Conservation (phyloP, 2,797 vertebrate genomes). For the Tokudaia muenninki region DNA sequence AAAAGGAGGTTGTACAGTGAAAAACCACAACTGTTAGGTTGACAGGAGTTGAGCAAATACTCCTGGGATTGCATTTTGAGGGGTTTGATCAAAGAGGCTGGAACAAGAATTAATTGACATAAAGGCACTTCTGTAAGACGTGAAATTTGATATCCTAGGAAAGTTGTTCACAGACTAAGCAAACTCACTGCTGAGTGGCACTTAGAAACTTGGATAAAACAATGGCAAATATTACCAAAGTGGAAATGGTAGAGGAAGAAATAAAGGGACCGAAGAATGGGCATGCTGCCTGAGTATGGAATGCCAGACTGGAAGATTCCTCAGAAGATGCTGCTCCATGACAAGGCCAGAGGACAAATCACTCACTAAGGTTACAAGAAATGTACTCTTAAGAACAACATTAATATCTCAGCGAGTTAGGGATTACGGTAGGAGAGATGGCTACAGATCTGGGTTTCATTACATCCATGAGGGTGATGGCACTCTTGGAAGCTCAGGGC, state of each 20-base stretch:
- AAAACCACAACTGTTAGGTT: not conserved
- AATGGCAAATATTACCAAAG: not conserved
- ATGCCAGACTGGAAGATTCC: not conserved
- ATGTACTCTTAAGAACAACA: not conserved
- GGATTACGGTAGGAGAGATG: not conserved
- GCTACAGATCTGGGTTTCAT: not conserved
- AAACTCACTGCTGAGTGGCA: not conserved
- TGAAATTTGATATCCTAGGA: not conserved
- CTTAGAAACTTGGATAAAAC: not conserved
- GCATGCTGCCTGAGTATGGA: not conserved
- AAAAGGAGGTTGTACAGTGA: not conserved
- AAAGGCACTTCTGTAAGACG: not conserved
- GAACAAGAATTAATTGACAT: not conserved
- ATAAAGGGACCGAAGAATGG: not conserved
- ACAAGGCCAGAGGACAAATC: not conserved
- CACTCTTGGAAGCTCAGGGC: not conserved
- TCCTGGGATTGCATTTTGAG: conserved; percentile 10
- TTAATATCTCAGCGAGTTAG: not conserved
- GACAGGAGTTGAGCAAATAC: not conserved
- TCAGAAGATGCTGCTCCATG: not conserved
- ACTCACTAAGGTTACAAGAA: not conserved
- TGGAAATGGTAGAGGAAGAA: conserved; percentile 10
- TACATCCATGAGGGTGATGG: not conserved
- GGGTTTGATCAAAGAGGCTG: not conserved
- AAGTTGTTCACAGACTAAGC: not conserved